Conservation (phyloP, 2,888 invertebrate species). For the Drosophila melanosoma region DNA sequence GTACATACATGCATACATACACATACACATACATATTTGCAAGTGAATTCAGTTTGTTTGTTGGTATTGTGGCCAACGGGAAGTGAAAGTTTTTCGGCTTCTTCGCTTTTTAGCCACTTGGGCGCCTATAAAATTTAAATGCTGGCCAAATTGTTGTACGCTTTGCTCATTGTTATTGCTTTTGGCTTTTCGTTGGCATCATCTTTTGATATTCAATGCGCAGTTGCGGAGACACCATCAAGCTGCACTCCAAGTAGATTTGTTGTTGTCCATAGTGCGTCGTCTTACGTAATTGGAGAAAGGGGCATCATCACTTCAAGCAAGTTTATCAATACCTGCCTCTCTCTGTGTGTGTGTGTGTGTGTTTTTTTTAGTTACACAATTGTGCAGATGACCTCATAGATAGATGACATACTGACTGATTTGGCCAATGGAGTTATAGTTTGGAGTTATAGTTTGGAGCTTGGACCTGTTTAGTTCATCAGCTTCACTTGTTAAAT, state of each 20-base stretch:
- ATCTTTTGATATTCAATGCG: constrained; percentile 48
- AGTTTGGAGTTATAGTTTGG: background rate
- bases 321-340: background rate
- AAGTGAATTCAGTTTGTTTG: background rate
- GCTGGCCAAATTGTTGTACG: constrained; percentile 32
- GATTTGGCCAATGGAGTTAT: background rate
- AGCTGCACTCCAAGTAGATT: constrained; percentile 9
- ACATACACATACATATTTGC: background rate
- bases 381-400: background rate
- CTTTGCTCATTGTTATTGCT: constrained; percentile 23
- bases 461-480: background rate
- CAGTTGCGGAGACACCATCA: constrained; percentile 37
- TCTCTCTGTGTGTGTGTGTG: background rate
- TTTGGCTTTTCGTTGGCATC: background rate
- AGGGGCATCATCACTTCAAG: constrained; percentile 14
- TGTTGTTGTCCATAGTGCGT: constrained; percentile 10
- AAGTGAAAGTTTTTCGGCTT: constrained; percentile 60
- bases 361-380: background rate
- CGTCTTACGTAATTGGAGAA: constrained; percentile 35
- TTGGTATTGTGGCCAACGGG: constrained; percentile 26
- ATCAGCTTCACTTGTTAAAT: background rate
- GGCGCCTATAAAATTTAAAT: constrained; percentile 39
- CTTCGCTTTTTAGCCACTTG: constrained; percentile 32
- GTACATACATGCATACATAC: background rate
- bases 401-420: background rate